Evolutionary conservation across 2,888 invertebrate species (phyloP).

Genomic region (Exephanes ischioxanthus): DNA sequence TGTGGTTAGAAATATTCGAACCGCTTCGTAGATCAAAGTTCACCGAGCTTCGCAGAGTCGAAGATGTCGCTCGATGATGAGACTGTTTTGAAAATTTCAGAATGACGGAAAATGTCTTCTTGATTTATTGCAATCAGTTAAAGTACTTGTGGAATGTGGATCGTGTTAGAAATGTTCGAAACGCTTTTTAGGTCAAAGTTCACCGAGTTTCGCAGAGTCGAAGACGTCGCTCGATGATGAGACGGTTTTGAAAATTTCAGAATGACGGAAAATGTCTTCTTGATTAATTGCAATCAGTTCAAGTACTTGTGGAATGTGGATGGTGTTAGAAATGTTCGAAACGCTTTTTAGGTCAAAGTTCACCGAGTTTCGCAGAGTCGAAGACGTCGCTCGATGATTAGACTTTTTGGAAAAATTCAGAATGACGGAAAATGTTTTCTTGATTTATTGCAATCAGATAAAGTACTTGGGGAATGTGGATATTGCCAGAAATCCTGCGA

Average conservation of each 20-base stretch:
- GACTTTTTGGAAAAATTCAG: neutral
- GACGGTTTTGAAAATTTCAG: neutral
- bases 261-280: neutral
- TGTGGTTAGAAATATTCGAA: too few species aligned
- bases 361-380: neutral
- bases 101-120: neutral
- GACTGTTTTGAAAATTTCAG: neutral
- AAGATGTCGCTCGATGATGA: neutral
- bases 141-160: too few species aligned
- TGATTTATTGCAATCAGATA: neutral
- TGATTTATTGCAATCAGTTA: neutral
- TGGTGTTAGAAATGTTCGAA: too few species aligned
- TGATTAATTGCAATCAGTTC: neutral
- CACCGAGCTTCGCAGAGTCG: too few species aligned
- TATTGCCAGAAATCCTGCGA: too few species aligned
- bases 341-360: too few species aligned
- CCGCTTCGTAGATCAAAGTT: too few species aligned
- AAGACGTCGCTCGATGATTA: neutral
- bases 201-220: neutral
- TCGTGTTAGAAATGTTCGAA: too few species aligned
- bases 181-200: too few species aligned
- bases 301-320: too few species aligned
- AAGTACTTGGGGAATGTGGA: too few species aligned
- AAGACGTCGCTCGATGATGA: neutral
- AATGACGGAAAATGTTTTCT: neutral